Evolutionary conservation across 2,113 vertebrate species (phyloP).

Genomic region (Sminthopsis crassicaudata): DNA sequence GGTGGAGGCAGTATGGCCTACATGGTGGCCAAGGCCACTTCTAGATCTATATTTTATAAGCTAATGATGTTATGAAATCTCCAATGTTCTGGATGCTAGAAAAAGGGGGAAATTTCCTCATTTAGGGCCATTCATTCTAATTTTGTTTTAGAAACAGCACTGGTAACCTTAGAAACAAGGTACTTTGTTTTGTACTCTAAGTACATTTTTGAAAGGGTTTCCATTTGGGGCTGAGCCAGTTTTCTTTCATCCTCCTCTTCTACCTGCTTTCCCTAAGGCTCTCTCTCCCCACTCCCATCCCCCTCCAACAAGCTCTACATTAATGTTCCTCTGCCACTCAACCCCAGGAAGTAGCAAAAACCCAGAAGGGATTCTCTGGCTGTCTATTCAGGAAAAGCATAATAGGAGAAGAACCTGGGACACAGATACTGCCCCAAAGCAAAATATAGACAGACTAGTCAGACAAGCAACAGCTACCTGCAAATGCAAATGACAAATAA

Average conservation of each 20-base stretch:
- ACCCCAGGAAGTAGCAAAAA: neutral
- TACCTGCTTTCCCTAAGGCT: slow-evolving; percentile 6
- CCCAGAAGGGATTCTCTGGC: neutral
- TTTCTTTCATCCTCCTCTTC: neutral
- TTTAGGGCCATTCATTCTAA: neutral
- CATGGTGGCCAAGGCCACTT: neutral
- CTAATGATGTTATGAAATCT: neutral
- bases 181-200: neutral
- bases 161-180: neutral
- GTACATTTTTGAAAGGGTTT: neutral
- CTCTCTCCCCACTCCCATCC: neutral
- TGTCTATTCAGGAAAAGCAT: neutral
- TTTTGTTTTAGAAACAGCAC: neutral
- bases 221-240: neutral
- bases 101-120: neutral
- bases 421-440: neutral
- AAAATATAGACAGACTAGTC: neutral
- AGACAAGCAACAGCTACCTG: neutral
- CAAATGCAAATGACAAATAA: neutral
- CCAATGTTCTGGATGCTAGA: neutral
- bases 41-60: neutral
- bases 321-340: neutral
- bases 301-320: neutral
- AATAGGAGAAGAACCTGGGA: neutral
- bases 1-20: neutral